Percentiles rank a stretch among this genome's conserved stretches.
phyloP scores from a whole-genome alignment of 2,797 vertebrate species.

The Carapus acus region DNA sequence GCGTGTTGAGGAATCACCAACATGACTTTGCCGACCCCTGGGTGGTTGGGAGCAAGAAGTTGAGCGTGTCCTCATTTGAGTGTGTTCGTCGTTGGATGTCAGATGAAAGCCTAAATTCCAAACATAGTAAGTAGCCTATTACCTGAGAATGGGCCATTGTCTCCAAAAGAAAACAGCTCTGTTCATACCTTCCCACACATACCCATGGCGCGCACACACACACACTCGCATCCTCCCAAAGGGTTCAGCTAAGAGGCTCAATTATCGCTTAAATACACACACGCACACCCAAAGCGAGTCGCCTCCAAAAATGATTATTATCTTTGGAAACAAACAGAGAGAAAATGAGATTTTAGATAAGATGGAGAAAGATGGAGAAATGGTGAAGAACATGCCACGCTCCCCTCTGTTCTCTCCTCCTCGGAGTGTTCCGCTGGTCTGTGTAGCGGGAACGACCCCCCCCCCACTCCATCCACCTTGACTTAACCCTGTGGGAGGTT shows the following conservation, averaged over 20 bases:
- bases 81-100: too few relatives aligned
- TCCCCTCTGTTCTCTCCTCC: conserved; percentile 23
- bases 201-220: conserved; percentile 15
- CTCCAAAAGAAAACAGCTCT: neutral
- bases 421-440: conserved; percentile 19
- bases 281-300: conserved; percentile 45
- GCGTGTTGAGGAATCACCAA: neutral
- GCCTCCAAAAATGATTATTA: conserved; percentile 49
- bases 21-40: conserved; percentile 9
- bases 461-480: conserved; percentile 16
- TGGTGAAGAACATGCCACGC: conserved; percentile 24
- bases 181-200: conserved; percentile 4
- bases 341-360: conserved; percentile 6
- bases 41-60: conserved; percentile 9
- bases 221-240: conserved; percentile 7
- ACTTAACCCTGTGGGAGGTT: conserved; percentile 26
- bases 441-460: conserved; percentile 17
- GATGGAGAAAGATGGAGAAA: conserved; percentile 9
- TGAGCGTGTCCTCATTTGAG: too few relatives aligned
- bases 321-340: conserved; percentile 53
- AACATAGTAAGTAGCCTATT: conserved; percentile 36
- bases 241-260: conserved; percentile 31
- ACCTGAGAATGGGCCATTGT: conserved; percentile 53
- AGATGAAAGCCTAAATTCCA: conserved; percentile 10
- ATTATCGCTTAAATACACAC: conserved; percentile 52